Base-by-base conservation (phyloP, 2,113 vertebrate genomes). In the Archilochus colubris region DNA sequence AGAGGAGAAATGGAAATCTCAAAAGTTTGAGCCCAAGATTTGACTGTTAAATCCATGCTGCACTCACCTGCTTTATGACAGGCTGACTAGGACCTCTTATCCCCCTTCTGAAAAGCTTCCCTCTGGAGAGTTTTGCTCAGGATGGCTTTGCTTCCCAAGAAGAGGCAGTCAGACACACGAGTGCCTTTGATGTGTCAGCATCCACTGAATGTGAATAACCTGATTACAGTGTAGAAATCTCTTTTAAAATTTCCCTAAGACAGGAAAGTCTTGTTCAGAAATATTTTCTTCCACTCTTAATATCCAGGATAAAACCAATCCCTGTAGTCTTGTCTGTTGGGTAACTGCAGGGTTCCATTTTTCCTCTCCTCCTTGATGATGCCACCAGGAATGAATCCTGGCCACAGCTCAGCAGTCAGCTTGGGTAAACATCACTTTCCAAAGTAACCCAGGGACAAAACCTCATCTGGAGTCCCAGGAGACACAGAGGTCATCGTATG, bases 121-220 rank as follows among this genome's bases (percentile, higher is more conserved):
- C 59, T 5, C 59, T 5, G 7, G 5, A 4, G 57, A 68, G 53
- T 31, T 74, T 23, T 48, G 38, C 73, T 51, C 1, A 0, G 25
- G 14, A 77, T 1, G 8, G n/a, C 82, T 90, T 81, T 91, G 53
- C 84, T 80, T 23, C 67, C 76, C 82, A 28, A 12, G 12, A 2
- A 68, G 66, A 57, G 17, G 10, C 64, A n/a, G 33, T 46, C 86
- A 86, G 48, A 67, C 88, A 79, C 12, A 11, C 27, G 4, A 82
- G 72, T 31, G 3, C 33, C 86, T 94, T 88, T 90, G 82, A 91
- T 75, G 44, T 78, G 57, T 90, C 91, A 88, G 79, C 72, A 92
- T 73, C 22, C 43, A 58, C 59, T 21, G 66, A 70, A 82, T 9
- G 0, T 82, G 82, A 68, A 74, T 59, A 88, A 86, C 81, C 53